phyloP scores from a whole-genome alignment of 1,140 invertebrate species.

The Bombus confusus region DNA sequence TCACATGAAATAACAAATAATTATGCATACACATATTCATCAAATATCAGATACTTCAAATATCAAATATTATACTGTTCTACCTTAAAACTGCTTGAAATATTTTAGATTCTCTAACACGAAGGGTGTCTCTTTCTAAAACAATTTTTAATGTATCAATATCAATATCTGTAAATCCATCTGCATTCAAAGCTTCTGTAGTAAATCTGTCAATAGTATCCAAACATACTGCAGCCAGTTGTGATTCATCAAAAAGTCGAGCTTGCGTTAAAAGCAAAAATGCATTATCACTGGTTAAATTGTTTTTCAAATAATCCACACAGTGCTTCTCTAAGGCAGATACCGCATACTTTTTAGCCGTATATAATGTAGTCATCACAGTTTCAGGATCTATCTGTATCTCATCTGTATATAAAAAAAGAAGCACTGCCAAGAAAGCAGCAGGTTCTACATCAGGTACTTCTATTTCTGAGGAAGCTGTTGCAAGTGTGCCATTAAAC shows the following conservation, averaged over 20 bases:
- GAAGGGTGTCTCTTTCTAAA: conserved; percentile 91
- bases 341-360: conserved; percentile 94
- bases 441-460: conserved; percentile 93
- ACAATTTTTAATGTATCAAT: conserved; percentile 91
- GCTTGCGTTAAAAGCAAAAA: conserved; percentile 92
- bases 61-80: background rate
- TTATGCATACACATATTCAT: background rate
- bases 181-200: conserved; percentile 90
- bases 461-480: conserved; percentile 88
- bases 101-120: conserved; percentile 91
- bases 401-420: conserved; percentile 92
- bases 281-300: conserved; percentile 92
- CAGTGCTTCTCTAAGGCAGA: conserved; percentile 92
- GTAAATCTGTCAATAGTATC: conserved; percentile 95
- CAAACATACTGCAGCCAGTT: conserved; percentile 90
- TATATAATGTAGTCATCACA: conserved; percentile 94
- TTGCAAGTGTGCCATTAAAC: conserved; percentile 90
- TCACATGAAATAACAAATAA: conserved; percentile 18
- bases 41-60: background rate
- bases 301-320: conserved; percentile 92
- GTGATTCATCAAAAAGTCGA: conserved; percentile 91
- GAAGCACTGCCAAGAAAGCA: conserved; percentile 88
- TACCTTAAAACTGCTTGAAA: conserved; percentile 87
- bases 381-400: conserved; percentile 93
- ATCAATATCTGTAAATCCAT: conserved; percentile 95